Conservation (phyloP, 2,888 invertebrate genomes). For the Parnassius apollo region DNA sequence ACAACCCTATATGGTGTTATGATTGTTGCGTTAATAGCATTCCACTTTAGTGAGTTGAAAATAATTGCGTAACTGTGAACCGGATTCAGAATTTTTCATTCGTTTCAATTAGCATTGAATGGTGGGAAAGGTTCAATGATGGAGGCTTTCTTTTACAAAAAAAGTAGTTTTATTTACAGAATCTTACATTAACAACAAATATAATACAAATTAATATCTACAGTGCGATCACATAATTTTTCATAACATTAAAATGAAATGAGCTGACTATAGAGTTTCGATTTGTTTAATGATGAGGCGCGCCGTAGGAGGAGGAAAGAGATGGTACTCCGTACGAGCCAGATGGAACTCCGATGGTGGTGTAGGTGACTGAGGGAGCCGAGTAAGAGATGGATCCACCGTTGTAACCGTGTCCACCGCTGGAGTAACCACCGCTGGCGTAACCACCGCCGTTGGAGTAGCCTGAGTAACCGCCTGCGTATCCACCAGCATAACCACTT, state of each 20-base stretch:
- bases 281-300: constrained; percentile 67
- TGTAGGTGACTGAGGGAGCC: constrained; percentile 51
- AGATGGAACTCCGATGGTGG: constrained; percentile 68
- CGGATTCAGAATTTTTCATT: constrained; percentile 10
- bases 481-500: constrained; percentile 64
- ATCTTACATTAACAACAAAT: constrained; percentile 73
- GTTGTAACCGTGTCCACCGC: constrained; percentile 38
- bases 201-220: constrained; percentile 73
- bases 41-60: constrained; percentile 30
- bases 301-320: constrained; percentile 68
- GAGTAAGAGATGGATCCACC: constrained; percentile 56
- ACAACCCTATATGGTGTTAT: constrained; percentile 16
- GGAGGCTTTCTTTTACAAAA: constrained; percentile 42
- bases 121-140: constrained; percentile 14
- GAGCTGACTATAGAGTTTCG: constrained; percentile 59
- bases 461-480: constrained; percentile 43
- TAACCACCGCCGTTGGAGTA: constrained; percentile 41
- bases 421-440: constrained; percentile 39
- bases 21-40: constrained; percentile 24
- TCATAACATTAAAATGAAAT: constrained; percentile 64
- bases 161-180: constrained; percentile 78
- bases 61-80: constrained; percentile 28
- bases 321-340: constrained; percentile 76
- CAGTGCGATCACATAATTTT: constrained; percentile 71
- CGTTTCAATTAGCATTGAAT: constrained; percentile 7